Evolutionary conservation across 1,140 invertebrate species (phyloP).

Genomic region (Solen grandis): DNA sequence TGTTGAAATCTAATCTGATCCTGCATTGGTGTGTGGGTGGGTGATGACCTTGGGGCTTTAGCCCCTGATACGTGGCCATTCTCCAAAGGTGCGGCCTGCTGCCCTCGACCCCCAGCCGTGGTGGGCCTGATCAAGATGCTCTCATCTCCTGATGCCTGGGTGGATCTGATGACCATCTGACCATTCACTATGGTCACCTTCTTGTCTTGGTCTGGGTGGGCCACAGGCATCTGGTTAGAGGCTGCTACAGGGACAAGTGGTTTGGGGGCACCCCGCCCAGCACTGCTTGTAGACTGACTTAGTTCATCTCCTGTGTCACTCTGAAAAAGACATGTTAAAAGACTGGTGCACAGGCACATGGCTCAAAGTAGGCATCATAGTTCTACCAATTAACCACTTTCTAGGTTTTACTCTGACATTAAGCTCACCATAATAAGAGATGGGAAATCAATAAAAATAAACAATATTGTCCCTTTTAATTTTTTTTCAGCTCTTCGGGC

Average conservation of each 20-base stretch:
- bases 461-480: too few species aligned
- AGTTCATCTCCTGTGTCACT: slow-evolving; percentile 33
- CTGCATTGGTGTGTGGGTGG: slow-evolving; percentile 49
- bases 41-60: slow-evolving; percentile 42
- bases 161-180: slow-evolving; percentile 44
- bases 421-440: too few species aligned
- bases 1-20: slow-evolving; percentile 54
- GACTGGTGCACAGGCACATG: too few species aligned
- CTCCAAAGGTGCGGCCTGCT: neutral
- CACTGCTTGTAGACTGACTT: slow-evolving; percentile 3
- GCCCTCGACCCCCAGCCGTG: neutral
- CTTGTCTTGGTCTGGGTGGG: slow-evolving; percentile 45
- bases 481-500: too few species aligned
- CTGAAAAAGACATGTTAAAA: too few species aligned
- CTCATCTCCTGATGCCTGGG: slow-evolving; percentile 34
- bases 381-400: too few species aligned
- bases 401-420: too few species aligned
- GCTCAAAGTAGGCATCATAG: too few species aligned
- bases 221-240: neutral
- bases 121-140: slow-evolving; percentile 40
- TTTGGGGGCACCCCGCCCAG: slow-evolving; percentile 9
- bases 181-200: slow-evolving; percentile 51
- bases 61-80: slow-evolving; percentile 5
- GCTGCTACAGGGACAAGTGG: slow-evolving; percentile 29
- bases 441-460: too few species aligned